Evolutionary conservation across 2,888 invertebrate genomes (phyloP), one percentile per base, ranked within the genome.

Genomic region (Romanomermis culicivorax): DNA sequence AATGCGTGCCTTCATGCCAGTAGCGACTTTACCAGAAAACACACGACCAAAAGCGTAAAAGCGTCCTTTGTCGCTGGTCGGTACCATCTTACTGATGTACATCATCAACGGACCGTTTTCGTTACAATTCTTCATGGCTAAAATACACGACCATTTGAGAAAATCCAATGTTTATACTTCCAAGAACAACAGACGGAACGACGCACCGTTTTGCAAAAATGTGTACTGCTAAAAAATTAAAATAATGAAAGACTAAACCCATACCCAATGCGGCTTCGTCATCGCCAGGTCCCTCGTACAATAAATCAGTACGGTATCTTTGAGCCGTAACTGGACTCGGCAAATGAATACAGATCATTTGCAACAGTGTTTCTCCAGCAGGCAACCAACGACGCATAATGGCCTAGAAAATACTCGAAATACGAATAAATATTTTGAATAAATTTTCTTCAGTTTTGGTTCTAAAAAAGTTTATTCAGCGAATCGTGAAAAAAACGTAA

Each of bases 81-180:
- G 97, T 71, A 99, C 97, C 97, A 99, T 99, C 76, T 99, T 99
- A 52, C 91, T 91, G 63, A 99, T 79, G 79, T 99, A 99, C 97
- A 99, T 99, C 93, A 99, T 97, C 57, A 99, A 78, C 20, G 93
- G 95, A 47, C 84, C 97, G 63, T 87, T 83, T 17, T 95, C 83
- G 74, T 99, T 89, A 70, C 97, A 99, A 69, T 70, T 83, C 80
- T 85, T 75, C 60, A 76, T 70, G 52, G 71, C 76, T 69, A 63
- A 4, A 69, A 65, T 57, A 57, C 42, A 51, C 20, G 4, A 25
- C 7, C n/a, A 47, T 11, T 47, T 51, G 20, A 51, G 11, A 51
- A 27, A 51, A 11, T 30, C 7, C 11, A 51, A 42, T 42, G 17
- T 17, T 20, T 48, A 17, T n/a, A n/a, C n/a, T 52, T 23, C 11